Evolutionary conservation across 1,140 invertebrate genomes (phyloP), one percentile per base, ranked within the genome.

Genomic region (Zaprionus lachaisei): DNA sequence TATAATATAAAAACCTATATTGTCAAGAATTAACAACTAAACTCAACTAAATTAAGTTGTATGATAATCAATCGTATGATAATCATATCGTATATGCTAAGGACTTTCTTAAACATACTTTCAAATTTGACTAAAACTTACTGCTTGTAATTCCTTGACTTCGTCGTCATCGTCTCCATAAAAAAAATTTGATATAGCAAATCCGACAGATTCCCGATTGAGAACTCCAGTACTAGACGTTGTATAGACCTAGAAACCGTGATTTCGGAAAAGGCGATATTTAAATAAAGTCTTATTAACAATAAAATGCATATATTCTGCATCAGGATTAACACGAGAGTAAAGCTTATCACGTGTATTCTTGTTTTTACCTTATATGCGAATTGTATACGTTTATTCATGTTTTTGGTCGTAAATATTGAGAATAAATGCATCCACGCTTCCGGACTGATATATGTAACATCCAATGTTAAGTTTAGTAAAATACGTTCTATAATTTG

Each of bases 161-260:
- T 92, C 91, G 47, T 92, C 91, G 4, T 92, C 91, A 60, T 92
- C 91, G 0, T 92, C 91, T 7, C 79, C 91, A 6, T 44, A 56
- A 62, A 92, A 92, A 49, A 92, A 92, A 62, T 92, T 87, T 15
- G 82, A 63, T 7, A 92, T 80, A 38, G 87, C 82, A 63, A 86
- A 28, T 49, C 74, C 79, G 5, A 92, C 87, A 41, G 72, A 71
- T 69, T 92, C 91, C 12, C 91, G 82, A 69, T 90, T 92, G 1
- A 92, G 57, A 4, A 38, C 9, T 7, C 77, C 62, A 4, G 71
- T 63, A 1, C 72, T 75, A 20, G 80, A 77, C 2, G 79, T 79
- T 41, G 81, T 86, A 24, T 92, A 92, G 12, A 92, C 84, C 91
- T 92, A 20, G 5, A 3, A 24, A 5, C 0, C 2, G 3, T 31